Evolutionary conservation across 2,888 invertebrate species (phyloP).

Genomic region (Adineta ricciae): DNA sequence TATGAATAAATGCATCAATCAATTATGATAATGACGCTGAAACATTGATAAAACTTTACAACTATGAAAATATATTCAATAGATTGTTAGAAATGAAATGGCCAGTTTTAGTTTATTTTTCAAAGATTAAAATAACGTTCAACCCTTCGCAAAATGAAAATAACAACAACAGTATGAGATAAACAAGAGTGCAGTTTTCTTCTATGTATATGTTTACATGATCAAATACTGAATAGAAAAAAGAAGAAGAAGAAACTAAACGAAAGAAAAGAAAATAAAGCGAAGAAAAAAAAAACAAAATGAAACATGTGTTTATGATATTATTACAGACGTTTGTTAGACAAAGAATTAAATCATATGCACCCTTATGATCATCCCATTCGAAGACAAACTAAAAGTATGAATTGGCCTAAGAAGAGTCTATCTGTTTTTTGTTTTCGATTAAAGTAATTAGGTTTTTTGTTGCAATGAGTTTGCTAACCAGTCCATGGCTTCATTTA

Average conservation of each 20-base stretch:
- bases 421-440: background rate
- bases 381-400: background rate
- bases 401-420: background rate
- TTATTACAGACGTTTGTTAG: background rate
- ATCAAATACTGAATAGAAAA: background rate
- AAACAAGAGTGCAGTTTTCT: background rate
- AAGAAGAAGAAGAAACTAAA: background rate
- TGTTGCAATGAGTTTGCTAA: constrained; percentile 38
- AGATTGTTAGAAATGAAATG: background rate
- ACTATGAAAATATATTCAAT: too few relatives aligned
- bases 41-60: too few relatives aligned
- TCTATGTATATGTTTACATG: background rate
- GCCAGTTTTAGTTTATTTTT: background rate
- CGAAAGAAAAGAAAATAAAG: background rate
- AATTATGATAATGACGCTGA: too few relatives aligned
- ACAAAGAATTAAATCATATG: background rate
- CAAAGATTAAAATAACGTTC: background rate
- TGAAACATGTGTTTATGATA: background rate
- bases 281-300: background rate
- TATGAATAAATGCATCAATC: too few relatives aligned
- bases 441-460: background rate
- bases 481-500: constrained; percentile 99
- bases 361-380: background rate
- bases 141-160: background rate
- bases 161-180: background rate